phyloP scores from a whole-genome alignment of 2,113 vertebrate species.

The Vulpes lagopus region DNA sequence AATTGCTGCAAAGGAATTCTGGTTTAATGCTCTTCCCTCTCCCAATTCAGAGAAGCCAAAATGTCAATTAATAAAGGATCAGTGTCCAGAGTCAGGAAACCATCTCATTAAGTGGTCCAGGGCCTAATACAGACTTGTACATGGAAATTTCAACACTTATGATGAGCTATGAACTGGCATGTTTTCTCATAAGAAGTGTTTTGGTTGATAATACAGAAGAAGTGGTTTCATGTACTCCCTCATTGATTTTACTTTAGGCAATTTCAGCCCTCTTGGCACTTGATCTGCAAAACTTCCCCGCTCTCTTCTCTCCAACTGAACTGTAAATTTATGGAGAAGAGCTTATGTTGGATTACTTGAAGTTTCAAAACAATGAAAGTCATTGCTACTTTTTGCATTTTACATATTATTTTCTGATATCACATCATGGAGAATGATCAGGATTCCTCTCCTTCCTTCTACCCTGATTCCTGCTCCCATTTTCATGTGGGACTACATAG shows the following conservation, averaged over 20 bases:
- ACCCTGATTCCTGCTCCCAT: rapidly evolving
- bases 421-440: neutral
- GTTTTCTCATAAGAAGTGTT: neutral
- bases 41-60: neutral
- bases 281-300: neutral
- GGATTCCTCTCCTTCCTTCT: neutral
- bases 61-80: neutral
- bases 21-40: neutral
- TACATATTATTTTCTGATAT: neutral
- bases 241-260: neutral
- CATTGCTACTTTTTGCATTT: neutral
- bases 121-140: neutral
- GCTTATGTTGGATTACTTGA: neutral
- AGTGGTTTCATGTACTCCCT: neutral
- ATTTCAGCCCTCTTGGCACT: neutral
- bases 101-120: neutral
- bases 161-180: neutral
- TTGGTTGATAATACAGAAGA: neutral
- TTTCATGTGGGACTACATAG: neutral
- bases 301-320: neutral
- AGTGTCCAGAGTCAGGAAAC: neutral
- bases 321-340: neutral
- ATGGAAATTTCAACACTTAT: neutral
- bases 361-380: slow-evolving; percentile 9
- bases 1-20: neutral